Conservation (phyloP, 2,888 invertebrate species). For the Phyllotreta cruciferae region DNA sequence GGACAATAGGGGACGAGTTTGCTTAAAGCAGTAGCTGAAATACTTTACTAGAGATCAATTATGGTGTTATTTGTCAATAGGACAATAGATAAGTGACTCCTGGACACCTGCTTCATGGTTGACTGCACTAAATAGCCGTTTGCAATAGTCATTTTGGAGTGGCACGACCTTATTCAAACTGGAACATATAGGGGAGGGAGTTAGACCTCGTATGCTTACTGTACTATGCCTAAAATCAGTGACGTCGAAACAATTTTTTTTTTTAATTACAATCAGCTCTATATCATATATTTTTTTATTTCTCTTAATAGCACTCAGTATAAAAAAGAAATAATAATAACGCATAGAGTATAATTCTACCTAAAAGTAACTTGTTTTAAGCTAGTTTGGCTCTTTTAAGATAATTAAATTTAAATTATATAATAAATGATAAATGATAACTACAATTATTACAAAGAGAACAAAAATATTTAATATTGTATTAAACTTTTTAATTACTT, state of each 20-base stretch:
- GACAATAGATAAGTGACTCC: conserved; percentile 57
- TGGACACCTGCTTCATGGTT: conserved; percentile 60
- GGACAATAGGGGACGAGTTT: conserved; percentile 43
- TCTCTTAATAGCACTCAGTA: too few species aligned
- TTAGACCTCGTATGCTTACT: conserved; percentile 36
- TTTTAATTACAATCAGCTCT: background rate
- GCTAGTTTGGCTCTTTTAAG: too few species aligned
- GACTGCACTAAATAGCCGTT: conserved; percentile 60
- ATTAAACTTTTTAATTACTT: background rate
- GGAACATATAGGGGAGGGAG: conserved; percentile 38
- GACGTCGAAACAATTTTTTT: conserved; percentile 16
- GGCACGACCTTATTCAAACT: conserved; percentile 52
- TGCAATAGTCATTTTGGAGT: conserved; percentile 57
- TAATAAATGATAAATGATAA: too few species aligned
- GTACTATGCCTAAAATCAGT: conserved; percentile 31
- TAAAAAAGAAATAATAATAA: too few species aligned
- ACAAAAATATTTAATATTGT: background rate
- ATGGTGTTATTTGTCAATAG: conserved; percentile 46
- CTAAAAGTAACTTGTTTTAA: too few species aligned
- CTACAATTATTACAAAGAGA: background rate
- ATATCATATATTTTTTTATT: background rate
- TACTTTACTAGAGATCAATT: conserved; percentile 52
- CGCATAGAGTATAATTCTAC: too few species aligned
- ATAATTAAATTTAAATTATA: too few species aligned
- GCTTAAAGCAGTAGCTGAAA: conserved; percentile 40